A percentile compares a stretch with the other conserved stretches of the same genome.
phyloP scores from a whole-genome alignment of 2,888 invertebrate species.

The Drosophila sordidapex region DNA sequence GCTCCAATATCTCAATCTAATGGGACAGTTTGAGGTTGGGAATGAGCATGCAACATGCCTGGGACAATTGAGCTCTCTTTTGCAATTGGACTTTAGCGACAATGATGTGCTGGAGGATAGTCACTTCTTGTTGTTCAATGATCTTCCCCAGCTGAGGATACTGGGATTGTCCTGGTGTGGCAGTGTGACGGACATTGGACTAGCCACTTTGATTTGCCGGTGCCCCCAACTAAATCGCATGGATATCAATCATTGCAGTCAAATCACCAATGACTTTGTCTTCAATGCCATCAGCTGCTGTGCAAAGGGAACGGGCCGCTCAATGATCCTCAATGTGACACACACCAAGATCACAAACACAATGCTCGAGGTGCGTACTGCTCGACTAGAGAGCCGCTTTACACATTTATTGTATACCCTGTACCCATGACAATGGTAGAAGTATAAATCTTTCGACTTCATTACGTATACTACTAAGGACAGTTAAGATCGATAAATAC shows the following conservation, averaged over 20 bases:
- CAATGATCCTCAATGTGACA: slow-evolving; percentile 47
- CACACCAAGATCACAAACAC: slow-evolving; percentile 40
- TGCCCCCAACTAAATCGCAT: slow-evolving; percentile 47
- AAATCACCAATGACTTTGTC: slow-evolving; percentile 59
- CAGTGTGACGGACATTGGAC: slow-evolving; percentile 52
- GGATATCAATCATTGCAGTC: slow-evolving; percentile 53
- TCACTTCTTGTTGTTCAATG: slow-evolving; percentile 62
- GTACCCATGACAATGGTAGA: background rate
- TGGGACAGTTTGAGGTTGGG: slow-evolving; percentile 60
- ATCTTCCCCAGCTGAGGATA: slow-evolving; percentile 37
- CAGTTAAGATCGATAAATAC: background rate
- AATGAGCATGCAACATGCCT: slow-evolving; percentile 60
- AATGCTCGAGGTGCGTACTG: slow-evolving; percentile 43
- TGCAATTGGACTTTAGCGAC: slow-evolving; percentile 51
- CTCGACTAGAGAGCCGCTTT: background rate
- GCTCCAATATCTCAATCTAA: slow-evolving; percentile 54
- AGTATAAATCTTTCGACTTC: background rate
- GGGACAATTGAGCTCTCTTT: slow-evolving; percentile 55
- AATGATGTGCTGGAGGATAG: slow-evolving; percentile 67
- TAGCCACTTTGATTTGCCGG: slow-evolving; percentile 53
- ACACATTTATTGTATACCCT: background rate
- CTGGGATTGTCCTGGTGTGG: slow-evolving; percentile 52
- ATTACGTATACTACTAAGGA: no score
- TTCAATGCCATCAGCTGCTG: slow-evolving; percentile 55
- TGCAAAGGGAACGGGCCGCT: slow-evolving; percentile 25